These are phyloP conservation scores for Ambastaia sidthimunki DNA, from an alignment of 2,797 vertebrate species.

Conservation along the genomic window DNA sequence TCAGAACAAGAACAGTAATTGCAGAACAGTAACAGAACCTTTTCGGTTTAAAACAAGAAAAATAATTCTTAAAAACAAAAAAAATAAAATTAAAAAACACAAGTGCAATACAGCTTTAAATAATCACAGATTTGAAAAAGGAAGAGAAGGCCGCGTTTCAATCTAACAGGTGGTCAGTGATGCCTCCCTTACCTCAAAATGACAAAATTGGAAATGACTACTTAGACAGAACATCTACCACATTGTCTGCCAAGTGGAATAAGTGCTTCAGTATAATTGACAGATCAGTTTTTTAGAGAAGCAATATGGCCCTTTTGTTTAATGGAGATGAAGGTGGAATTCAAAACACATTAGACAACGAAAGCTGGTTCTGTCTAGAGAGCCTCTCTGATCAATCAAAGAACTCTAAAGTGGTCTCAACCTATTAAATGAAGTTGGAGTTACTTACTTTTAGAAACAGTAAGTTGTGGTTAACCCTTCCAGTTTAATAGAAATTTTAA, in stretches of 20 bases:
- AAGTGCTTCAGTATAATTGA: slow-evolving; percentile 16
- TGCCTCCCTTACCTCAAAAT: background rate
- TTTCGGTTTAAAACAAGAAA: slow-evolving; percentile 4
- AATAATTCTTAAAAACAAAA: slow-evolving; percentile 12
- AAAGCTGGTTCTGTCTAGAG: slow-evolving; percentile 15
- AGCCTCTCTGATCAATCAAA: slow-evolving; percentile 16
- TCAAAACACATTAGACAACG: slow-evolving; percentile 14
- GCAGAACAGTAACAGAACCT: slow-evolving; percentile 34
- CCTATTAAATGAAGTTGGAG: slow-evolving; percentile 19
- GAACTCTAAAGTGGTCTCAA: slow-evolving; percentile 27
- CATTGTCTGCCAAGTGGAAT: background rate
- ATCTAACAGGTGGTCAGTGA: slow-evolving; percentile 7
- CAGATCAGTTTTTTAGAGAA: slow-evolving; percentile 21
- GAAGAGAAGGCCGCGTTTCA: slow-evolving; percentile 36
- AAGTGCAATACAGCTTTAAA: slow-evolving; percentile 56
- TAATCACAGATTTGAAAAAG: slow-evolving; percentile 44
- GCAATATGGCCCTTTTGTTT: slow-evolving; percentile 13
- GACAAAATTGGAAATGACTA: background rate
- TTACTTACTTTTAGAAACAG: slow-evolving; percentile 12
- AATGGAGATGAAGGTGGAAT: slow-evolving; percentile 1
- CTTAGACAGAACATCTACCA: slow-evolving; percentile 20
- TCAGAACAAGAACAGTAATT: slow-evolving; percentile 61
- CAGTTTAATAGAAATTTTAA: slow-evolving; percentile 16
- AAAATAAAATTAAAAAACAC: slow-evolving; percentile 48
- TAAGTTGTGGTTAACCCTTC: slow-evolving; percentile 18